phyloP scores from a whole-genome alignment of 2,888 invertebrate genomes.

The Nephrocerus scutellatus region DNA sequence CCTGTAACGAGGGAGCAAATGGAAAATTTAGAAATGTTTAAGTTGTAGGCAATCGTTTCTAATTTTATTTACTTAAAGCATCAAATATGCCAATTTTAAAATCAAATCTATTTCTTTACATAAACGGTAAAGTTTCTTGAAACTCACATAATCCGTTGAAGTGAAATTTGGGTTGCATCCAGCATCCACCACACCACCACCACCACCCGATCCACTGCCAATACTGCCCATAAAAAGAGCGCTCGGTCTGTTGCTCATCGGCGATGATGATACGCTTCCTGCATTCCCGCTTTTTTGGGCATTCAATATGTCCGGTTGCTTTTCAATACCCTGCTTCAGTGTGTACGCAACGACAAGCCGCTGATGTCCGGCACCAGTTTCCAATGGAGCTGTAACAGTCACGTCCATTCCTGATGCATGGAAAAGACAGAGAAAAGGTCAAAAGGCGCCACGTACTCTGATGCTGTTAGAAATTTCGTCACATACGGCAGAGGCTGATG shows the following conservation, averaged over 20 bases:
- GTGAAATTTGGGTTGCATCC: constrained; percentile 28
- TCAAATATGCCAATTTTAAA: neutral
- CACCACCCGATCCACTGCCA: constrained; percentile 19
- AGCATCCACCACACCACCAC: constrained; percentile 16
- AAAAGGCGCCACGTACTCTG: neutral
- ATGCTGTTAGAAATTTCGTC: neutral
- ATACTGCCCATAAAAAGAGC: constrained; percentile 34
- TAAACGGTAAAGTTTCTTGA: constrained; percentile 1
- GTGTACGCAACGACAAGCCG: constrained; percentile 82
- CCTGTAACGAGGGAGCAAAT: constrained; percentile 20
- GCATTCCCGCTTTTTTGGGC: constrained; percentile 64
- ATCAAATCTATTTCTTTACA: neutral
- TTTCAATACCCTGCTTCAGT: constrained; percentile 65
- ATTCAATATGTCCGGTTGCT: constrained; percentile 73
- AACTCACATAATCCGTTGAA: constrained; percentile 42
- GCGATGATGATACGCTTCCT: constrained; percentile 41
- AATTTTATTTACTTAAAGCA: constrained; percentile 1
- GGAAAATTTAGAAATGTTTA: constrained; percentile 2
- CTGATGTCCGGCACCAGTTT: constrained; percentile 74
- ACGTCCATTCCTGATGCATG: constrained; percentile 45
- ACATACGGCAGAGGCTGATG: neutral
- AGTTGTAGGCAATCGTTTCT: constrained; percentile 15
- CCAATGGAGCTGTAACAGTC: constrained; percentile 55
- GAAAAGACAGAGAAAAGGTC: constrained; percentile 1
- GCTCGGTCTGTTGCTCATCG: constrained; percentile 43